Percentiles rank a stretch among this genome's conserved stretches.
Conservation (phyloP, 2,113 vertebrate species). For the Dissostichus mawsoni region DNA sequence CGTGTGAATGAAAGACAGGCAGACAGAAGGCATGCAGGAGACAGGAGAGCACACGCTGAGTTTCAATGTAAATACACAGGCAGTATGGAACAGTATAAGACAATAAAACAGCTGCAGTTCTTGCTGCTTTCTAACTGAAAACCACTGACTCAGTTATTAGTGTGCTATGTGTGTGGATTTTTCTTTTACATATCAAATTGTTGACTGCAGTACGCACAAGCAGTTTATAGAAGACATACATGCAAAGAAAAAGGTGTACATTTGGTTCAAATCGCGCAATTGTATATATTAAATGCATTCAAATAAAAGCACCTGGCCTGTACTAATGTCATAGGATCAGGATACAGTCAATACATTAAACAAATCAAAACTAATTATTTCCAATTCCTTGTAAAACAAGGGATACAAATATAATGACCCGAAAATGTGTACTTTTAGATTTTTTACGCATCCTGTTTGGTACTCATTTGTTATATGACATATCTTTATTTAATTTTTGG, state of each 20-base stretch:
- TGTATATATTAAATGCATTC: too few species aligned
- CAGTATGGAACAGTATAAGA: not conserved
- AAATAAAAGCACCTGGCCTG: not conserved
- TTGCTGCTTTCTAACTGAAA: not conserved
- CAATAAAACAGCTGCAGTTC: not conserved
- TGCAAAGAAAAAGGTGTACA: too few species aligned
- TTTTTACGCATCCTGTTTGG: not conserved
- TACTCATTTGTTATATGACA: too few species aligned
- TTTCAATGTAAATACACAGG: not conserved
- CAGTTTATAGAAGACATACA: too few species aligned
- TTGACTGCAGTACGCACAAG: too few species aligned
- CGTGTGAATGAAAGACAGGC: not conserved
- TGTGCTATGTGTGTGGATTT: not conserved
- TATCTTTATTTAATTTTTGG: too few species aligned
- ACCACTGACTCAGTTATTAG: not conserved
- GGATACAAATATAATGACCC: not conserved
- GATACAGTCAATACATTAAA: too few species aligned
- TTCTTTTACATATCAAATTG: too few species aligned
- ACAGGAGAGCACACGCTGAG: not conserved
- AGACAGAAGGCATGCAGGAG: not conserved
- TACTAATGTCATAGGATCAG: not conserved
- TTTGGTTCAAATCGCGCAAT: too few species aligned
- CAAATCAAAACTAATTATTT: too few species aligned
- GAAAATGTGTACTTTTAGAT: not conserved
- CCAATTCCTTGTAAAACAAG: too few species aligned